Conservation (phyloP, 2,113 vertebrate genomes). For the Istiophorus platypterus region DNA sequence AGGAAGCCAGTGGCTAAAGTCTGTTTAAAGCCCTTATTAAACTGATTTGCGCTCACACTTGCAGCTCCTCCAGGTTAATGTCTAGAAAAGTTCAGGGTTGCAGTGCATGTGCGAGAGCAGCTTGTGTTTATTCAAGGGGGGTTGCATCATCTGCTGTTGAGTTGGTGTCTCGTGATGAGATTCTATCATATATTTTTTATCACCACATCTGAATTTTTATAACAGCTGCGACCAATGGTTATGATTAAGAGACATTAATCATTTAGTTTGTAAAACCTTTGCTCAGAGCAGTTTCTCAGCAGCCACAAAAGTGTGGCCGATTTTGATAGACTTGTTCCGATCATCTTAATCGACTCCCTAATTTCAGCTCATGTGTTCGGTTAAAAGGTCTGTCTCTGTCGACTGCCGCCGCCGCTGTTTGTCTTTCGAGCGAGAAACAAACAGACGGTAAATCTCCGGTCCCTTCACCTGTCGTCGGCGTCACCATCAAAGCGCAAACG, state of each 20-base stretch:
- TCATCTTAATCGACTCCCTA: no score
- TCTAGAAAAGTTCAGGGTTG: no score
- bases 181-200: neutral
- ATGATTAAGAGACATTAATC: neutral
- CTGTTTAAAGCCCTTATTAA: no score
- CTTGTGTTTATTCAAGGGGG: neutral
- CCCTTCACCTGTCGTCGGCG: slow-evolving; percentile 31
- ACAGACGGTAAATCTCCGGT: slow-evolving; percentile 40
- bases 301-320: no score
- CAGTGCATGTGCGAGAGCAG: no score
- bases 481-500: slow-evolving; percentile 62
- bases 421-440: slow-evolving; percentile 19
- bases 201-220: no score
- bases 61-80: no score
- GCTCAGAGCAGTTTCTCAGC: no score
- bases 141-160: neutral
- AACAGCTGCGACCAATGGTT: neutral
- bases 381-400: slow-evolving; percentile 1
- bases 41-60: no score
- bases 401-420: slow-evolving; percentile 15
- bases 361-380: neutral
- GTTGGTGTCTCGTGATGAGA: neutral
- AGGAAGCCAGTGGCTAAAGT: no score
- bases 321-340: neutral
- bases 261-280: no score